Evolutionary conservation across 2,113 vertebrate species (phyloP).

Genomic region (Hippocampus guttulatus): DNA sequence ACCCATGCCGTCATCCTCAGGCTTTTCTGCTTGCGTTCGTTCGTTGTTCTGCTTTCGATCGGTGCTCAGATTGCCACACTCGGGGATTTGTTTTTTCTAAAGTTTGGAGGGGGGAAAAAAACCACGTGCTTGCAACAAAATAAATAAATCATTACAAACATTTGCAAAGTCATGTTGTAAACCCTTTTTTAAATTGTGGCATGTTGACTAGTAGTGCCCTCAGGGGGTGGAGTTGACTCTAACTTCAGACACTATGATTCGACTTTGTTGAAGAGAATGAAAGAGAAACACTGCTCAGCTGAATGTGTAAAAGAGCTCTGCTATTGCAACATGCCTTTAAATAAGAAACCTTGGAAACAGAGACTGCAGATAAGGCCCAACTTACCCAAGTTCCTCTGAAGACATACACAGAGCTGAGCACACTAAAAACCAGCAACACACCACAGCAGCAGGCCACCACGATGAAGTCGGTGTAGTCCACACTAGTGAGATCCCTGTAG

Average conservation of each 20-base stretch:
- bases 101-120: background rate
- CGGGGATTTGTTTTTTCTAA: constrained; percentile 13
- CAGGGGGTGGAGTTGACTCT: background rate
- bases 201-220: background rate
- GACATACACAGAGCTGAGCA: constrained; percentile 55
- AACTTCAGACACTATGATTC: background rate
- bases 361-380: background rate
- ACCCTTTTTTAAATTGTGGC: background rate
- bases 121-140: background rate
- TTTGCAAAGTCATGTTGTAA: background rate
- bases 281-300: background rate
- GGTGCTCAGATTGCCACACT: background rate
- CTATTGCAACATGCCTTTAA: constrained; percentile 2
- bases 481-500: background rate
- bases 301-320: background rate
- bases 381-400: constrained; percentile 65
- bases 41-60: constrained; percentile 21
- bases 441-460: constrained; percentile 12
- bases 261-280: background rate
- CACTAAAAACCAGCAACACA: constrained; percentile 61
- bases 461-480: background rate
- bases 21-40: constrained; percentile 1
- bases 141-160: background rate
- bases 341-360: background rate
- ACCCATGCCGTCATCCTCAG: background rate